These are phyloP conservation scores for Rugalucina vietnamica DNA, from an alignment of 2,888 invertebrate species.

Conservation along the genomic window DNA sequence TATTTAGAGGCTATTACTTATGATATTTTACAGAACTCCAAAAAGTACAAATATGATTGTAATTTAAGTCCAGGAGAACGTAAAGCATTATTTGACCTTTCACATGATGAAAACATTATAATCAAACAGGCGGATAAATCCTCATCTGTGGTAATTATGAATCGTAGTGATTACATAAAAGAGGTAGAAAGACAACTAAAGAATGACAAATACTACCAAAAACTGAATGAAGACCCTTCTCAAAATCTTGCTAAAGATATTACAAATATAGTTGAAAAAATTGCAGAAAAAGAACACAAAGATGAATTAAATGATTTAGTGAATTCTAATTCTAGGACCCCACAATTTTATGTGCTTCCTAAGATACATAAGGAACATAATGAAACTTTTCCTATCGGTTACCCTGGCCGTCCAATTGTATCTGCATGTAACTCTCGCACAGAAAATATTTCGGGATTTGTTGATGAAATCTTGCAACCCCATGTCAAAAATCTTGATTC, in stretches of 20 bases:
- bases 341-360: background rate
- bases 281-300: too few relatives aligned
- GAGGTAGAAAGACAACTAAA: conserved; percentile 17
- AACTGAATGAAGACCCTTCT: too few relatives aligned
- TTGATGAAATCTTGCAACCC: background rate
- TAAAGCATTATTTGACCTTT: background rate
- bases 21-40: conserved; percentile 12
- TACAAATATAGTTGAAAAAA: too few relatives aligned
- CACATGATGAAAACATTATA: background rate
- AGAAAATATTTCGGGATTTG: background rate
- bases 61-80: conserved; percentile 22
- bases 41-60: background rate
- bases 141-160: conserved; percentile 12
- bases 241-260: too few relatives aligned
- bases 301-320: too few relatives aligned
- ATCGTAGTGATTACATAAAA: background rate
- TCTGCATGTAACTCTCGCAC: background rate
- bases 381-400: background rate
- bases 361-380: background rate
- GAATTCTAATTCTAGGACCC: background rate
- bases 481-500: background rate
- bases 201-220: too few relatives aligned
- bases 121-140: conserved; percentile 27
- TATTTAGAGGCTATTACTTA: conserved; percentile 28
- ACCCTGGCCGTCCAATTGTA: background rate